These are phyloP conservation scores for Tautogolabrus adspersus DNA, from an alignment of 2,113 vertebrate genomes.

Conservation along the genomic window DNA sequence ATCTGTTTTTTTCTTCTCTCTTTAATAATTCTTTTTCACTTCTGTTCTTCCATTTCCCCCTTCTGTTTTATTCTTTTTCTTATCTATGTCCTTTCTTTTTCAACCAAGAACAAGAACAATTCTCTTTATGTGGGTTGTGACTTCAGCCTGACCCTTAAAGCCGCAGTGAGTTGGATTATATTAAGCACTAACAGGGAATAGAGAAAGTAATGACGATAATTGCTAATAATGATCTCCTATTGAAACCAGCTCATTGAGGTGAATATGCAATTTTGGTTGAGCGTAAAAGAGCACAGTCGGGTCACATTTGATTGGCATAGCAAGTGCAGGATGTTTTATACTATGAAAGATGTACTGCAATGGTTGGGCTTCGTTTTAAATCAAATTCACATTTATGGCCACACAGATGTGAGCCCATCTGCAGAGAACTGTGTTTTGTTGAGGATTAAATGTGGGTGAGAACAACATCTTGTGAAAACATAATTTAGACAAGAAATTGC, in stretches of 20 bases:
- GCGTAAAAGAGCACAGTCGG: neutral
- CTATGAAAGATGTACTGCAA: neutral
- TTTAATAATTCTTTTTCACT: slow-evolving; percentile 32
- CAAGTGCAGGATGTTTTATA: neutral
- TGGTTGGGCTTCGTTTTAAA: neutral
- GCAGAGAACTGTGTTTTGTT: neutral
- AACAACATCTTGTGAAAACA: neutral
- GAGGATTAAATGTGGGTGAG: neutral
- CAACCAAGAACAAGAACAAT: slow-evolving; percentile 9
- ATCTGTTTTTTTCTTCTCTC: slow-evolving; percentile 45
- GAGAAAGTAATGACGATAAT: slow-evolving; percentile 28
- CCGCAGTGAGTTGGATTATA: slow-evolving; percentile 32
- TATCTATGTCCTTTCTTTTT: slow-evolving; percentile 20
- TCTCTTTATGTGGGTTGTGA: neutral
- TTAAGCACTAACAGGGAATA: slow-evolving; percentile 21
- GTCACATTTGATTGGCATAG: slow-evolving; percentile 24
- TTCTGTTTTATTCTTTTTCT: slow-evolving; percentile 14
- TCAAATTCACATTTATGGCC: neutral
- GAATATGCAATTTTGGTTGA: neutral
- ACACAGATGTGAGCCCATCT: slow-evolving; percentile 2
- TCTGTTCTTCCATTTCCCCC: slow-evolving; percentile 24
- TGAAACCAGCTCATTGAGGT: slow-evolving; percentile 23
- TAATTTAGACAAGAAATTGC: neutral
- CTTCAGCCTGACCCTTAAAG: slow-evolving; percentile 23
- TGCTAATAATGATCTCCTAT: slow-evolving; percentile 16